Evolutionary conservation across 2,888 invertebrate genomes (phyloP).

Genomic region (Xanthorhoe designata): DNA sequence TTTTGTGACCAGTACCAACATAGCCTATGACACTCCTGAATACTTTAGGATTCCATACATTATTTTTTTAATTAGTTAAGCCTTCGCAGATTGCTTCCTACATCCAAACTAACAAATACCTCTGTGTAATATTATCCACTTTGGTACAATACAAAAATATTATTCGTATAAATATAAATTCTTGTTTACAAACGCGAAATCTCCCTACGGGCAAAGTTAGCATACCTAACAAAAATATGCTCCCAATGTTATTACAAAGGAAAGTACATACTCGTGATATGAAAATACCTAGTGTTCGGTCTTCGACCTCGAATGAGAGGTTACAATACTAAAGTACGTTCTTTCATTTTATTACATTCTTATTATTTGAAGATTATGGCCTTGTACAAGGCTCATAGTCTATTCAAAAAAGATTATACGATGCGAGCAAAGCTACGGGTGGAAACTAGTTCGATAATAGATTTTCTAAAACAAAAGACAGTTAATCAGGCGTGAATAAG

Average conservation of each 20-base stretch:
- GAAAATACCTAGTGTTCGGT: constrained; percentile 28
- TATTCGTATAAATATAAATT: constrained; percentile 2
- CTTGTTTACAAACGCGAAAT: constrained; percentile 3
- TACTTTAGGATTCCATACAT: too few relatives aligned
- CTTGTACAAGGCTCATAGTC: not conserved
- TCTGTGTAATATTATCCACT: not conserved
- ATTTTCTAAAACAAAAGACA: too few relatives aligned
- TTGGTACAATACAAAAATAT: not conserved
- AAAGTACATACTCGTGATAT: constrained; percentile 23
- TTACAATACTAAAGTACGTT: constrained; percentile 27
- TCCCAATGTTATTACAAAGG: constrained; percentile 24
- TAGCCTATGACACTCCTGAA: too few relatives aligned
- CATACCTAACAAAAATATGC: constrained; percentile 18
- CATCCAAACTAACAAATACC: not conserved
- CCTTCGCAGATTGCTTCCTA: not conserved
- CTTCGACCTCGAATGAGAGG: constrained; percentile 13
- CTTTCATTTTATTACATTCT: constrained; percentile 1
- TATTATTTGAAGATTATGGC: too few relatives aligned
- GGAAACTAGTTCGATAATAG: not conserved
- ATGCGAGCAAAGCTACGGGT: too few relatives aligned
- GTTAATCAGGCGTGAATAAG: too few relatives aligned
- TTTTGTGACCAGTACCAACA: too few relatives aligned
- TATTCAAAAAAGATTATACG: not conserved
- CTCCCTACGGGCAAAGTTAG: constrained; percentile 15
- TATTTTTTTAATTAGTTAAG: too few relatives aligned